Evolutionary conservation across 2,888 invertebrate genomes (phyloP).

Genomic region (Caenorhabditis doughertyi): DNA sequence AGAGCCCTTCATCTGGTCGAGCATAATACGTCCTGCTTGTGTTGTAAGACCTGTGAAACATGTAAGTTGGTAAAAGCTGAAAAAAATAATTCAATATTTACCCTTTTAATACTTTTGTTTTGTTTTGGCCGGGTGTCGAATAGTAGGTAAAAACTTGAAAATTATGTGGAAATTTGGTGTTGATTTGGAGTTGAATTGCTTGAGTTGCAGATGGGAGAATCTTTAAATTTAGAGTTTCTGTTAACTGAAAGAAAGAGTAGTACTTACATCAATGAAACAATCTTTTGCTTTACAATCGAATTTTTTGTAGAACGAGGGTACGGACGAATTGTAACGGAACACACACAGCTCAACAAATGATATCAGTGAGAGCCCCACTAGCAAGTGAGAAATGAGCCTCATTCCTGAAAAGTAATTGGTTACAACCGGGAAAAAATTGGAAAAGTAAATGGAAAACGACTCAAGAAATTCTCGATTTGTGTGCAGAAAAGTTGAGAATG

Average conservation of each 20-base stretch:
- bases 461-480: too few species aligned
- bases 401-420: too few species aligned
- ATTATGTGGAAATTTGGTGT: neutral
- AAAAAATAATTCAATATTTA: neutral
- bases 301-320: neutral
- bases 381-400: too few species aligned
- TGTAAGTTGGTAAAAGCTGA: neutral
- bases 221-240: too few species aligned
- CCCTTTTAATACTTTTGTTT: neutral
- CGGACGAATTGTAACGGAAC: neutral
- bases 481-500: too few species aligned
- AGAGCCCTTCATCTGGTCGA: neutral
- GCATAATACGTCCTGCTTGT: neutral
- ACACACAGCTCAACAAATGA: neutral
- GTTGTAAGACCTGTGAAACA: neutral
- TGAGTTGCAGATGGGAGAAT: neutral
- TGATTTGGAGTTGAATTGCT: too few species aligned
- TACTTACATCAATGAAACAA: neutral
- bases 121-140: neutral
- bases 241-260: neutral
- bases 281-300: neutral
- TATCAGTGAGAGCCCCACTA: too few species aligned
- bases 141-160: neutral
- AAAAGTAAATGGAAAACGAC: too few species aligned
- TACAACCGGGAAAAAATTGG: too few species aligned